Evolutionary conservation across 1,140 invertebrate genomes (phyloP).

Genomic region (Proctacanthus coquilletti): DNA sequence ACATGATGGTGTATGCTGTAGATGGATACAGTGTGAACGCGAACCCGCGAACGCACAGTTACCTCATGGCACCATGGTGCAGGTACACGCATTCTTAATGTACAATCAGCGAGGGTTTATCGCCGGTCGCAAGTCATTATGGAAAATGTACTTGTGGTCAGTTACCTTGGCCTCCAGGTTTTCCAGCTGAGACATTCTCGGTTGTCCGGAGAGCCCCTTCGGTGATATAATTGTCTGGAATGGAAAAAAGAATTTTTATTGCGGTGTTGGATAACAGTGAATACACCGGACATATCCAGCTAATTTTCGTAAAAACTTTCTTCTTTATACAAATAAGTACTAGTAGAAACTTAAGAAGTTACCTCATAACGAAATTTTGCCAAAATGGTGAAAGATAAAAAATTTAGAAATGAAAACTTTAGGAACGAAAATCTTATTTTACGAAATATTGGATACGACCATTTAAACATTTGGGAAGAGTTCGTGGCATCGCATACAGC

Average conservation of each 20-base stretch:
- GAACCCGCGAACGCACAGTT: too few relatives aligned
- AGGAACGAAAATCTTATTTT: too few relatives aligned
- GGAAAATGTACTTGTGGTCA: neutral
- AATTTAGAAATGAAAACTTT: too few relatives aligned
- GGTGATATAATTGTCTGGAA: constrained; percentile 7
- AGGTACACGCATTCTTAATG: too few relatives aligned
- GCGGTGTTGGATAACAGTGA: too few relatives aligned
- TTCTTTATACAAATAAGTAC: neutral
- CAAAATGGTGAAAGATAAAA: neutral
- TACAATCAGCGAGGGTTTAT: too few relatives aligned
- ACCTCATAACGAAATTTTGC: neutral
- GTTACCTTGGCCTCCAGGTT: constrained; percentile 63
- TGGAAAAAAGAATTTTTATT: neutral
- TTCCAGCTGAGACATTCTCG: constrained; percentile 53
- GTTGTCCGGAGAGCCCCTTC: constrained; percentile 20
- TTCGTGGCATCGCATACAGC: too few relatives aligned
- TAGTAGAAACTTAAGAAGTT: neutral
- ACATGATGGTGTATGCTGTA: neutral
- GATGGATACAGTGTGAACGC: neutral
- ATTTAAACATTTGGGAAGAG: too few relatives aligned
- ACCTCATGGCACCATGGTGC: too few relatives aligned
- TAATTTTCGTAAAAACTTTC: neutral
- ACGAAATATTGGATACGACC: too few relatives aligned
- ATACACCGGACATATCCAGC: too few relatives aligned
- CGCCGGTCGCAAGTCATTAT: too few relatives aligned